Conservation (phyloP, 2,888 invertebrate genomes). For the Synergus itoensis region DNA sequence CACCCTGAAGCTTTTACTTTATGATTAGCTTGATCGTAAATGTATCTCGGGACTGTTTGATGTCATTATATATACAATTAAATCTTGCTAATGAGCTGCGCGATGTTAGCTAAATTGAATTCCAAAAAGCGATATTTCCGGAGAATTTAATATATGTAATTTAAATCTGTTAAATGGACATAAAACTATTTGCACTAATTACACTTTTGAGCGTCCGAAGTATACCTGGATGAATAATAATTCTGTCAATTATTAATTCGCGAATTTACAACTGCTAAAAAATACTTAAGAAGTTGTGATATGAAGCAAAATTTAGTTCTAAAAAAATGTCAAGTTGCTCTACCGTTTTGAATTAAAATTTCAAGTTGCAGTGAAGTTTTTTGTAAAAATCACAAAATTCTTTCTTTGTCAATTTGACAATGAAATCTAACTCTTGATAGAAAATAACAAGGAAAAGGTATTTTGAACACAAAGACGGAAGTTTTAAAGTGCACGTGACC, state of each 20-base stretch:
- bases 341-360: too few relatives aligned
- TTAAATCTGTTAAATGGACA: background rate
- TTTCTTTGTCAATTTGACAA: background rate
- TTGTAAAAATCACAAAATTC: too few relatives aligned
- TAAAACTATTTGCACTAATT: background rate
- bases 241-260: background rate
- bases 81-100: constrained; percentile 12
- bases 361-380: background rate
- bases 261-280: background rate
- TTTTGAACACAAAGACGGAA: background rate
- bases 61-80: background rate
- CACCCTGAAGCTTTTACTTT: background rate
- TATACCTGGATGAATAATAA: background rate
- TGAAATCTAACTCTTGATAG: background rate
- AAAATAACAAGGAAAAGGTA: background rate
- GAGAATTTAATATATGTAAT: background rate
- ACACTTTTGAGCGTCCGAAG: background rate
- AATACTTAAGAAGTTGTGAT: too few relatives aligned
- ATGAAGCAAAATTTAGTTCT: background rate
- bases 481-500: background rate
- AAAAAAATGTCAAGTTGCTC: background rate
- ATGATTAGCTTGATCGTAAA: background rate
- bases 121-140: background rate
- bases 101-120: constrained; percentile 2
- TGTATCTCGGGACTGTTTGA: background rate